phyloP scores from a whole-genome alignment of 2,113 vertebrate species.

The Recurvirostra avosetta region DNA sequence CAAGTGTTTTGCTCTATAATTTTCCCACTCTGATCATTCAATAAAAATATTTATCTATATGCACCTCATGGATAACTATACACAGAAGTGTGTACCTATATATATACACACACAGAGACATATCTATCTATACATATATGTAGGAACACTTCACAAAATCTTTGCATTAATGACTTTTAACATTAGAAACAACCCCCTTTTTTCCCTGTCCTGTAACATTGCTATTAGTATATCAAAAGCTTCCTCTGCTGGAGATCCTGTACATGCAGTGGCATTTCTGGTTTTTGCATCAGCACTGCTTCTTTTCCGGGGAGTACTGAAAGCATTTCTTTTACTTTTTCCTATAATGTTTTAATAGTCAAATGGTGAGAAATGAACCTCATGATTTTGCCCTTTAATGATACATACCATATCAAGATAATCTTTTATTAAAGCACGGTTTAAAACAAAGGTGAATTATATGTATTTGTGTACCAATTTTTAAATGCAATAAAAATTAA shows the following conservation, averaged over 20 bases:
- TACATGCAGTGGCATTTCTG: background rate
- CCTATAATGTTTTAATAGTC: background rate
- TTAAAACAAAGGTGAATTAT: background rate
- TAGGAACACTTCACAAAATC: background rate
- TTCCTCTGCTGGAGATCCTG: background rate
- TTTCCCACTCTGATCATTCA: background rate
- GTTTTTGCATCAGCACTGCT: background rate
- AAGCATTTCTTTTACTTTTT: background rate
- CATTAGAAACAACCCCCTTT: background rate
- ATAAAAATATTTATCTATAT: background rate
- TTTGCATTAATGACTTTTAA: background rate
- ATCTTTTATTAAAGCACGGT: background rate
- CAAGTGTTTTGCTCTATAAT: background rate
- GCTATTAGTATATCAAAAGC: background rate
- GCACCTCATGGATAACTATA: background rate
- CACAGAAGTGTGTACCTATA: background rate
- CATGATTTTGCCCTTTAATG: background rate
- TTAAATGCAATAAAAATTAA: background rate
- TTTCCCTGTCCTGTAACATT: background rate
- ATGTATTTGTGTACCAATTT: background rate
- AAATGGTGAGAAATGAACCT: background rate
- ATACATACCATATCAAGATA: background rate
- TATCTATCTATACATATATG: background rate
- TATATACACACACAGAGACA: background rate
- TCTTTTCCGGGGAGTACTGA: background rate